These are phyloP conservation scores for Rhingia rostrata DNA, from an alignment of 2,888 invertebrate species.

Conservation along the genomic window DNA sequence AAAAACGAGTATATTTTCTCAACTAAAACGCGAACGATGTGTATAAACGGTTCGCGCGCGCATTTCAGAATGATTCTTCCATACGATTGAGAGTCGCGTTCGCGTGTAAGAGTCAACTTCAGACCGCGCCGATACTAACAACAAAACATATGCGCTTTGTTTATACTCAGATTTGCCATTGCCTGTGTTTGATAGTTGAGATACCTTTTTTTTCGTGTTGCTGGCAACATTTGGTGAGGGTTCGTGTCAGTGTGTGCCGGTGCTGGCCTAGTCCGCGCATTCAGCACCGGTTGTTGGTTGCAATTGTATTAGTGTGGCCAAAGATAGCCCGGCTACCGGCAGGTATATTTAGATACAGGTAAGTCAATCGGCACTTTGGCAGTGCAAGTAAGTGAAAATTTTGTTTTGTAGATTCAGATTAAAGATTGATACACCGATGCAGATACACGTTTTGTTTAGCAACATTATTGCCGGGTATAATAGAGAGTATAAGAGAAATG, in stretches of 20 bases:
- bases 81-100: constrained; percentile 75
- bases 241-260: constrained; percentile 55
- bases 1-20: constrained; percentile 3
- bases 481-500: constrained; percentile 23
- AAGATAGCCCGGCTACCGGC: constrained; percentile 65
- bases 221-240: constrained; percentile 61
- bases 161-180: neutral
- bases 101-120: constrained; percentile 54
- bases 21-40: constrained; percentile 42
- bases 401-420: neutral
- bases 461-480: constrained; percentile 45
- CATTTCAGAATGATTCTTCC: constrained; percentile 82
- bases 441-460: constrained; percentile 28
- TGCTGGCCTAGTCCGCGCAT: neutral
- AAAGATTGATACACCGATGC: neutral
- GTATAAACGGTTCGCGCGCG: constrained; percentile 82
- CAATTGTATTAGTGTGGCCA: constrained; percentile 55
- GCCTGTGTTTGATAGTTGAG: neutral
- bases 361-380: constrained; percentile 64
- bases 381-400: neutral
- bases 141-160: constrained; percentile 37
- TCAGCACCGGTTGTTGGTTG: neutral
- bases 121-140: constrained; percentile 4
- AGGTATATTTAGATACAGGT: constrained; percentile 79
- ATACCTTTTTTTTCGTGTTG: constrained; percentile 49